Evolutionary conservation across 2,888 invertebrate species (phyloP).

Genomic region (Leucoma salicis): DNA sequence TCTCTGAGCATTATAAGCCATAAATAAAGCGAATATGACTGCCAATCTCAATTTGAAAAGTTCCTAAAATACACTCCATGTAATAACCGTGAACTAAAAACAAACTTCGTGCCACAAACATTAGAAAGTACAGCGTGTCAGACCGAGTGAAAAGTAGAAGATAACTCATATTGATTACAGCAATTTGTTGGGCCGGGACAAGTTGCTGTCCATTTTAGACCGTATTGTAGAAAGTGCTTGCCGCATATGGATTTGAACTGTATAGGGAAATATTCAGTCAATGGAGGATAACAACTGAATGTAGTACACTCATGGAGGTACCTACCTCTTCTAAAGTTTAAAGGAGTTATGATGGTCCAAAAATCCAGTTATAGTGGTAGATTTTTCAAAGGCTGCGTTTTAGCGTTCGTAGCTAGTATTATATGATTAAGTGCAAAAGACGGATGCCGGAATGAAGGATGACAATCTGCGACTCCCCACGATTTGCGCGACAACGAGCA

Average conservation of each 20-base stretch:
- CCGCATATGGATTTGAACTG: no score
- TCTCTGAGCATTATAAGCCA: background rate
- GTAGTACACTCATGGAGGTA: no score
- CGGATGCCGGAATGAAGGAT: constrained; percentile 75
- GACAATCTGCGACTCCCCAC: constrained; percentile 77
- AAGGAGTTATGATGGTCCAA: background rate
- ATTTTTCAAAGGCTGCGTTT: no score
- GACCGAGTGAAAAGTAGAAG: constrained; percentile 29
- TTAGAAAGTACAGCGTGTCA: constrained; percentile 30
- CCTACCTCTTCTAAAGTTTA: no score
- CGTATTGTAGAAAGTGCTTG: no score
- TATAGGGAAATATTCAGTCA: no score
- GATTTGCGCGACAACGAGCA: constrained; percentile 74
- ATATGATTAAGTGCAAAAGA: constrained; percentile 73
- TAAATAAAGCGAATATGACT: background rate
- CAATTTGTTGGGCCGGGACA: constrained; percentile 35
- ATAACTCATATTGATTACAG: constrained; percentile 39
- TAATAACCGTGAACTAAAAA: background rate
- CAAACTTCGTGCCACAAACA: constrained; percentile 12
- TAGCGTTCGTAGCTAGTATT: no score
- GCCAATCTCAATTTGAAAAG: background rate
- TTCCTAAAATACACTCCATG: background rate
- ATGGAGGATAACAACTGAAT: no score
- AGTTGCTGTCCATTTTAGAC: constrained; percentile 27
- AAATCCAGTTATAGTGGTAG: no score